A percentile compares a stretch with the other conserved stretches of the same genome.
phyloP scores from a whole-genome alignment of 2,888 invertebrate genomes.

The Deroplatys truncata region DNA sequence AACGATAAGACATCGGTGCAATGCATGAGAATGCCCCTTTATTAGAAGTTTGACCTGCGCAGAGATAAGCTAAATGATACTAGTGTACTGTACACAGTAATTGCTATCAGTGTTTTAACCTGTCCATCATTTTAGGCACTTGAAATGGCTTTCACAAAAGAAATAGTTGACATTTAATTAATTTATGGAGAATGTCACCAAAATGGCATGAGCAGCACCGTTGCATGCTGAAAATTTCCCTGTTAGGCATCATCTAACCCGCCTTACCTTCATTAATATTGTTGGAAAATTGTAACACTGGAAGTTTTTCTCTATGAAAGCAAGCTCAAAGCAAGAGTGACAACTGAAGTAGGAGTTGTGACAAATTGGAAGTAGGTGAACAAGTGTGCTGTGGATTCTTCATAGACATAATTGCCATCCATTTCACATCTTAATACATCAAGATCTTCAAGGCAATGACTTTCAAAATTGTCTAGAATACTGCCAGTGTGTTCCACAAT shows the following conservation, averaged over 20 bases:
- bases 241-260: background rate
- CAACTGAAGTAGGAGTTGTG: background rate
- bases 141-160: background rate
- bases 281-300: background rate
- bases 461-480: background rate
- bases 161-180: background rate
- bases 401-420: background rate
- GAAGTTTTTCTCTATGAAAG: background rate
- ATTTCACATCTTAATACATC: background rate
- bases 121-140: background rate
- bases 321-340: background rate
- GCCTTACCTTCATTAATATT: background rate
- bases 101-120: background rate
- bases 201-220: background rate
- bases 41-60: background rate
- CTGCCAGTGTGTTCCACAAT: background rate
- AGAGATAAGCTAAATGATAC: background rate
- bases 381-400: background rate
- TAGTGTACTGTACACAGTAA: background rate
- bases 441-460: background rate
- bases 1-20: too few relatives aligned
- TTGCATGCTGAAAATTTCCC: background rate
- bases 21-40: too few relatives aligned
- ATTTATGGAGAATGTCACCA: background rate
- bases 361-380: background rate